These are phyloP conservation scores for Gasterosteus aculeatus DNA, from an alignment of 2,113 vertebrate species.

Conservation along the genomic window DNA sequence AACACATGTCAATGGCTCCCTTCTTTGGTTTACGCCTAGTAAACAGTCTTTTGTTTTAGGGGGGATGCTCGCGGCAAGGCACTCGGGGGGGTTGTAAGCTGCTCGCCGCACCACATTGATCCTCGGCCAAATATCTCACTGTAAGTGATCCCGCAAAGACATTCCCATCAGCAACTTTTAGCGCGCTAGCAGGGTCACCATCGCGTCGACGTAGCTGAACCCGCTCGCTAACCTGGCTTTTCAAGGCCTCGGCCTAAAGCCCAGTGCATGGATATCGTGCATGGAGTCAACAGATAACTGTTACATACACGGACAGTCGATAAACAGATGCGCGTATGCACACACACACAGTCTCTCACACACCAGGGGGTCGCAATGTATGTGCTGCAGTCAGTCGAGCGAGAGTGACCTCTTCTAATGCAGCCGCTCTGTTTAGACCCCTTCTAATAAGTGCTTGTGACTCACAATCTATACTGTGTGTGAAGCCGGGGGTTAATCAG, in stretches of 20 bases:
- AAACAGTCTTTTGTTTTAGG: neutral
- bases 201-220: neutral
- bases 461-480: constrained; percentile 65
- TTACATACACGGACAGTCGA: neutral
- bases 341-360: neutral
- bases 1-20: constrained; percentile 12
- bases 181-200: neutral
- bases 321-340: neutral
- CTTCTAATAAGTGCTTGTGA: constrained; percentile 64
- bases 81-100: neutral
- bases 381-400: constrained; percentile 56
- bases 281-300: constrained; percentile 8
- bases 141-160: neutral
- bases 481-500: constrained; percentile 49
- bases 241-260: neutral
- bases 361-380: constrained; percentile 33
- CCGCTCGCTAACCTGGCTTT: neutral
- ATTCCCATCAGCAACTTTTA: neutral
- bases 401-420: constrained; percentile 61
- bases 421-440: constrained; percentile 49
- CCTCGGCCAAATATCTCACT: neutral
- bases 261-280: constrained; percentile 1
- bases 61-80: neutral
- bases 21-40: neutral
- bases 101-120: neutral